Conservation (phyloP, 2,797 vertebrate species). For the Enteromius anoplus region DNA sequence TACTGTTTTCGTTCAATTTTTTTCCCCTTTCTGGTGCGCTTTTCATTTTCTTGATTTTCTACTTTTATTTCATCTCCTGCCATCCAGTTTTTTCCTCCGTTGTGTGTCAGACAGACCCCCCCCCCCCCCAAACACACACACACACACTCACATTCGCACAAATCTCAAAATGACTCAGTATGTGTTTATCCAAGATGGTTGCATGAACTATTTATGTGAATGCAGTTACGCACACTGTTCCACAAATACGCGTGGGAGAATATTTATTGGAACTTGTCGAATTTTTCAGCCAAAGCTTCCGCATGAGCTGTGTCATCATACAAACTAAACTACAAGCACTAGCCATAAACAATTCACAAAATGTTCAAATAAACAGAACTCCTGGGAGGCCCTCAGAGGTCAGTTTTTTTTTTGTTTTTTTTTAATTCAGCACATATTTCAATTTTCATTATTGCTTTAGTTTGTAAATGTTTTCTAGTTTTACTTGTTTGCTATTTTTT, state of each 20-base stretch:
- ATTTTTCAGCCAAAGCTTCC: conserved; percentile 52
- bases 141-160: background rate
- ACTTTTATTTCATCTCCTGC: conserved; percentile 27
- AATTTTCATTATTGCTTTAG: background rate
- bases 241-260: conserved; percentile 8
- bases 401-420: background rate
- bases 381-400: conserved; percentile 4
- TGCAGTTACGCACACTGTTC: conserved; percentile 53
- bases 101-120: conserved; percentile 1
- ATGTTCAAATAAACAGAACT: conserved; percentile 59
- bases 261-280: conserved; percentile 60
- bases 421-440: background rate
- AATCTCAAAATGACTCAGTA: conserved; percentile 28
- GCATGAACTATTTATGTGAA: conserved; percentile 57
- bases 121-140: too few relatives aligned
- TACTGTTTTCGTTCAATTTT: conserved; percentile 26
- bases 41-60: conserved; percentile 29
- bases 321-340: conserved; percentile 41
- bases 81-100: conserved; percentile 12
- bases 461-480: background rate
- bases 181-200: conserved; percentile 41
- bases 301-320: conserved; percentile 38
- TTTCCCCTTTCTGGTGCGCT: background rate
- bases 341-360: conserved; percentile 57
- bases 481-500: background rate